Evolutionary conservation across 2,113 vertebrate genomes (phyloP).

Genomic region (Tylochromis polylepis): DNA sequence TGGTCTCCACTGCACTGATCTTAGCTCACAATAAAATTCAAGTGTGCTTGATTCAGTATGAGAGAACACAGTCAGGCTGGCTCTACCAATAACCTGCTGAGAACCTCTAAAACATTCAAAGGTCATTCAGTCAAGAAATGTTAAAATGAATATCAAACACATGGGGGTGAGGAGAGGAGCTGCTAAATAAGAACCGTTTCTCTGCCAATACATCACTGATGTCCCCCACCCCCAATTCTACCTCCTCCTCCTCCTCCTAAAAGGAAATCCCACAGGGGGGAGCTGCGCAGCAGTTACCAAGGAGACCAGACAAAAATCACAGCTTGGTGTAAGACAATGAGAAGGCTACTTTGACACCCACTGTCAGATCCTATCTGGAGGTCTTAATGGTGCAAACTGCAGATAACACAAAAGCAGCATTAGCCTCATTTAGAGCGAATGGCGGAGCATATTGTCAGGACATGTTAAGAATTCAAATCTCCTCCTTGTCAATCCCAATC

Average conservation of each 20-base stretch:
- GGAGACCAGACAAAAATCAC: constrained; percentile 38
- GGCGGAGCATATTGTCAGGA: not conserved
- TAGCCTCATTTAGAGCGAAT: not conserved
- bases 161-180: not conserved
- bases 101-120: not conserved
- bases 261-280: constrained; percentile 19
- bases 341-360: constrained; percentile 1
- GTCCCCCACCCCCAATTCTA: not conserved
- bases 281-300: constrained; percentile 14
- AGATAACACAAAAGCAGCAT: not conserved
- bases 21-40: not conserved
- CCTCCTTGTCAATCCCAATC: not conserved
- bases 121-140: not conserved
- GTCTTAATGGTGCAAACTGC: not conserved
- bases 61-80: not conserved
- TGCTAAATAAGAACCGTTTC: not conserved
- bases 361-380: constrained; percentile 2
- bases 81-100: not conserved
- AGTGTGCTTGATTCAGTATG: no score
- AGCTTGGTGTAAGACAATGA: constrained; percentile 20
- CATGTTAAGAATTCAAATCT: not conserved
- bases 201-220: not conserved
- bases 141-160: not conserved
- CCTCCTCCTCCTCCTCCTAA: constrained; percentile 3
- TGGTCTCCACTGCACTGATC: not conserved